Evolutionary conservation across 2,113 vertebrate species (phyloP).

Genomic region (Paradoxurus hermaphroditus): DNA sequence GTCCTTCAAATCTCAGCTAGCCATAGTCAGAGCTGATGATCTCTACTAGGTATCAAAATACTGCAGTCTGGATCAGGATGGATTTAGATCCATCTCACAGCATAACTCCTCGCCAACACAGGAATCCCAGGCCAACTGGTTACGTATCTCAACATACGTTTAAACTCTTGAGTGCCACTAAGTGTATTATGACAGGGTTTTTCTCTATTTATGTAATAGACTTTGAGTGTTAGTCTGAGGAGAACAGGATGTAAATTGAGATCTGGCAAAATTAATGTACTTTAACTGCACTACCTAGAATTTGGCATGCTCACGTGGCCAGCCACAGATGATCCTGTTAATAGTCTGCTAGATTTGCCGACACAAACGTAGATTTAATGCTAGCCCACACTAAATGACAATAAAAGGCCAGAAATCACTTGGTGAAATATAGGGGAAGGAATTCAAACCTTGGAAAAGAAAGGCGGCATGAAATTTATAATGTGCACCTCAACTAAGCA

Average conservation of each 20-base stretch:
- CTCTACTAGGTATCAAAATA: background rate
- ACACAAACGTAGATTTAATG: background rate
- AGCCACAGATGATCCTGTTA: background rate
- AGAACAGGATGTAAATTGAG: background rate
- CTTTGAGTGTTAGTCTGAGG: background rate
- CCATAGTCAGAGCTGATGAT: background rate
- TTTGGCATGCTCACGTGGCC: background rate
- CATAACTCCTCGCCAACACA: background rate
- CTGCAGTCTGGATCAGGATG: background rate
- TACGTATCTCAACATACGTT: background rate
- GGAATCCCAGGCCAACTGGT: background rate
- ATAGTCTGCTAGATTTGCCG: background rate
- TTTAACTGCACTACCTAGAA: background rate
- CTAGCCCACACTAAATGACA: background rate
- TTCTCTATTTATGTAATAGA: background rate
- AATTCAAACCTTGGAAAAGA: background rate
- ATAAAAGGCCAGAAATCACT: background rate
- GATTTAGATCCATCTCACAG: background rate
- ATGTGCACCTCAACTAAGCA: background rate
- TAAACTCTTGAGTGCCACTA: background rate
- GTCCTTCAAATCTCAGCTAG: background rate
- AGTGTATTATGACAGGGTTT: background rate
- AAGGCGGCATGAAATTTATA: background rate
- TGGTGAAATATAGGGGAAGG: background rate
- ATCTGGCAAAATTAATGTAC: background rate